Evolutionary conservation across 1,140 invertebrate genomes (phyloP).

Genomic region (Drosophila athabasca): DNA sequence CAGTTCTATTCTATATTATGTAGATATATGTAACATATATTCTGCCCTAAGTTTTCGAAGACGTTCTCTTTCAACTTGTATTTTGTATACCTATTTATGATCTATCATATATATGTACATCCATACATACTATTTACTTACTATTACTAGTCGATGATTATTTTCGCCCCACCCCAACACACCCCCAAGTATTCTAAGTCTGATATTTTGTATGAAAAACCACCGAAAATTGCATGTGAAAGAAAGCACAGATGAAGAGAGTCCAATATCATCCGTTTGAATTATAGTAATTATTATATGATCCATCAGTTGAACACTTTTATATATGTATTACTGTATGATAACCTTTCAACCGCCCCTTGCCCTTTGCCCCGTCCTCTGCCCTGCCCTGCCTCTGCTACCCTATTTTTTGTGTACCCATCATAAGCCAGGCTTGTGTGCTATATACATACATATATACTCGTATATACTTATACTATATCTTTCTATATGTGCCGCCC

Average conservation of each 20-base stretch:
- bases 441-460: conserved; percentile 39
- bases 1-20: too few species aligned
- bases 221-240: conserved; percentile 55
- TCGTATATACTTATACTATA: conserved; percentile 28
- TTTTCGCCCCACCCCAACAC: too few species aligned
- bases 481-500: conserved; percentile 29
- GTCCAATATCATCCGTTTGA: conserved; percentile 40
- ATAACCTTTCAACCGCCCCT: conserved; percentile 22
- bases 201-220: not conserved
- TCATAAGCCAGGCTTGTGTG: conserved; percentile 53
- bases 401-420: conserved; percentile 25
- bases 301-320: conserved; percentile 54
- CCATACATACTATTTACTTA: conserved; percentile 13
- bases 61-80: too few species aligned
- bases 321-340: conserved; percentile 40
- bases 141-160: too few species aligned
- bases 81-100: too few species aligned
- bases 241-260: conserved; percentile 30
- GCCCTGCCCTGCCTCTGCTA: conserved; percentile 33
- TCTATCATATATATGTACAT: conserved; percentile 8
- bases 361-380: too few species aligned
- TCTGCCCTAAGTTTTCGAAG: too few species aligned
- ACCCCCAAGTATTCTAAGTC: too few species aligned
- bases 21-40: too few species aligned
- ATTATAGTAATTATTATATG: conserved; percentile 44